Evolutionary conservation across 2,888 invertebrate genomes (phyloP).

Genomic region (Hypselothyrea guttata): DNA sequence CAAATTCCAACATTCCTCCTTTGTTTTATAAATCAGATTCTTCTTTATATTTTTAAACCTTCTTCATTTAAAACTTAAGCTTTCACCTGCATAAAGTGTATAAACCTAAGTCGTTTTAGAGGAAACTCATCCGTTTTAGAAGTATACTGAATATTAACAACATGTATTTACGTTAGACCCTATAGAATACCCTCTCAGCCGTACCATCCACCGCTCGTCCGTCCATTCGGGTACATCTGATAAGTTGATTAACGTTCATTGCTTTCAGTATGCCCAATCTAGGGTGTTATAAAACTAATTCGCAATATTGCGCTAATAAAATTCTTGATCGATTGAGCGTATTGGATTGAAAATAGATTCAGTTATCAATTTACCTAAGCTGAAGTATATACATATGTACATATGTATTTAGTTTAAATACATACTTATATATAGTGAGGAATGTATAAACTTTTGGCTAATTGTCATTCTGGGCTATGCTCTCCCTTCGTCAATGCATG

Average conservation of each 20-base stretch:
- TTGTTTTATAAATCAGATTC: too few relatives aligned
- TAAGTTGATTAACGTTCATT: constrained; percentile 35
- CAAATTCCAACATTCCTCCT: too few relatives aligned
- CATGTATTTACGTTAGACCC: constrained; percentile 18
- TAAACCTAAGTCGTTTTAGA: too few relatives aligned
- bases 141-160: constrained; percentile 10
- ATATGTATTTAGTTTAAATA: too few relatives aligned
- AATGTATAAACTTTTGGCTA: background rate
- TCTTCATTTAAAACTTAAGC: too few relatives aligned
- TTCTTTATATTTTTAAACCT: too few relatives aligned
- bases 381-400: background rate
- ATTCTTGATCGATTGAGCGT: constrained; percentile 16
- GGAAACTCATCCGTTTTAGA: too few relatives aligned
- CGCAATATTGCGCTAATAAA: constrained; percentile 34
- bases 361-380: constrained; percentile 1
- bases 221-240: constrained; percentile 4
- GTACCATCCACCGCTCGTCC: too few relatives aligned
- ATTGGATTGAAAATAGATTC: constrained; percentile 20
- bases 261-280: constrained; percentile 24
- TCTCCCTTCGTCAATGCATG: background rate
- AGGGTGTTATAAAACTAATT: constrained; percentile 33
- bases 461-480: constrained; percentile 21
- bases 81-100: too few relatives aligned
- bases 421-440: too few relatives aligned
- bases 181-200: background rate